phyloP scores from a whole-genome alignment of 2,888 invertebrate genomes.

The Thecophora atra region DNA sequence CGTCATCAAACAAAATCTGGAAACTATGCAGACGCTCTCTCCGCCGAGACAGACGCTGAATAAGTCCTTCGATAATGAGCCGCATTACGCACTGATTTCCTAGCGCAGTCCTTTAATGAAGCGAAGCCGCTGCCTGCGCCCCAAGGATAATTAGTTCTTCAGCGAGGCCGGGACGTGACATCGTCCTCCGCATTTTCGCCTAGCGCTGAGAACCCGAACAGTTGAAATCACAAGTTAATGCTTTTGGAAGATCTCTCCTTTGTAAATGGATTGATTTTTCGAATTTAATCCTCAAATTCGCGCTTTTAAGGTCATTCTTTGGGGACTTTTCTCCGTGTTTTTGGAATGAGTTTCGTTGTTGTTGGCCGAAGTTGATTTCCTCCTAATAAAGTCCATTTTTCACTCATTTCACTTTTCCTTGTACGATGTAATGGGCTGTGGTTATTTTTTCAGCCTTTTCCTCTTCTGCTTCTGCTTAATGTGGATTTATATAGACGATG shows the following conservation, averaged over 20 bases:
- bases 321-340: constrained; percentile 33
- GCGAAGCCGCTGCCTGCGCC: constrained; percentile 47
- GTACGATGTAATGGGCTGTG: neutral
- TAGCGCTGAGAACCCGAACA: constrained; percentile 60
- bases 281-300: constrained; percentile 52
- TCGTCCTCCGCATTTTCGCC: constrained; percentile 27
- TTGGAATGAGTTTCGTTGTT: neutral
- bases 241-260: constrained; percentile 25
- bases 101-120: constrained; percentile 55
- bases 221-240: constrained; percentile 65
- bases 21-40: constrained; percentile 17
- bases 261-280: constrained; percentile 41
- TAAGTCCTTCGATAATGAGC: constrained; percentile 58
- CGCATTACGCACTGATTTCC: constrained; percentile 35
- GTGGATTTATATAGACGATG: no score
- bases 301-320: constrained; percentile 50
- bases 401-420: neutral
- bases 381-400: neutral
- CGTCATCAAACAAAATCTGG: constrained; percentile 9
- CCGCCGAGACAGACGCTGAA: constrained; percentile 31
- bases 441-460: neutral
- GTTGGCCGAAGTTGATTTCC: no score
- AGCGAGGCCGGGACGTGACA: constrained; percentile 55
- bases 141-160: constrained; percentile 60
- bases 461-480: no score